Evolutionary conservation across 2,113 vertebrate genomes (phyloP).

Genomic region (Urocynchramus pylzowi): DNA sequence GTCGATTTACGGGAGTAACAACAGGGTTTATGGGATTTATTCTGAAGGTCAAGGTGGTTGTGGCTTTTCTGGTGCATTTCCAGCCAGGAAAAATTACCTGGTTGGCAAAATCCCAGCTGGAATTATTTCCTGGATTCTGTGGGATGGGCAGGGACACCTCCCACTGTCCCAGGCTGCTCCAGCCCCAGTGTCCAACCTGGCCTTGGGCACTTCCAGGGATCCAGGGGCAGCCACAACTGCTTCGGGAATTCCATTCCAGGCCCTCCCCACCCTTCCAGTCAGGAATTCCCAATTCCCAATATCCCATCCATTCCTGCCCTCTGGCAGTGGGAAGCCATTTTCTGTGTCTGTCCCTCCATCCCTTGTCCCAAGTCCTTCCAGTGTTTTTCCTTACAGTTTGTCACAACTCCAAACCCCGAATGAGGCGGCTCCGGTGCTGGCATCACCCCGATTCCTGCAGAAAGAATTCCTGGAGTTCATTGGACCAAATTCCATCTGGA

Average conservation of each 20-base stretch:
- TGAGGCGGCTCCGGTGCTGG: fast-evolving
- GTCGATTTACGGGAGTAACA: neutral
- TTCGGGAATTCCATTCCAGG: neutral
- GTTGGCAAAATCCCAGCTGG: neutral
- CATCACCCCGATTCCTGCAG: fast-evolving
- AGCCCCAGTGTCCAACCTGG: neutral
- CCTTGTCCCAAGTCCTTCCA: neutral
- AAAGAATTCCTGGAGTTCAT: neutral
- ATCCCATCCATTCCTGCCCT: too few relatives aligned
- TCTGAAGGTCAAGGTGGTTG: neutral
- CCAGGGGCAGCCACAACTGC: neutral
- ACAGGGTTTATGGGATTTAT: neutral
- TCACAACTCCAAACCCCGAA: neutral
- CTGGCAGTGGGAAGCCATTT: too few relatives aligned
- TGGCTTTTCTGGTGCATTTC: neutral
- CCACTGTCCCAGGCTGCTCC: neutral
- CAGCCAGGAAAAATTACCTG: neutral
- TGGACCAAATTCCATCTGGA: neutral
- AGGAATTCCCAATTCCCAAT: neutral
- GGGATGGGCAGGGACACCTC: neutral
- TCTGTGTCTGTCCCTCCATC: too few relatives aligned
- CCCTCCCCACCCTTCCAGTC: too few relatives aligned
- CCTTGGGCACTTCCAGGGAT: neutral
- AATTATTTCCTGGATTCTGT: neutral
- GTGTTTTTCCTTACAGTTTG: neutral